A percentile compares a stretch with the other conserved stretches of the same genome.
Evolutionary conservation across 2,888 invertebrate genomes (phyloP).

Genomic region (Chelonus formosanus): DNA sequence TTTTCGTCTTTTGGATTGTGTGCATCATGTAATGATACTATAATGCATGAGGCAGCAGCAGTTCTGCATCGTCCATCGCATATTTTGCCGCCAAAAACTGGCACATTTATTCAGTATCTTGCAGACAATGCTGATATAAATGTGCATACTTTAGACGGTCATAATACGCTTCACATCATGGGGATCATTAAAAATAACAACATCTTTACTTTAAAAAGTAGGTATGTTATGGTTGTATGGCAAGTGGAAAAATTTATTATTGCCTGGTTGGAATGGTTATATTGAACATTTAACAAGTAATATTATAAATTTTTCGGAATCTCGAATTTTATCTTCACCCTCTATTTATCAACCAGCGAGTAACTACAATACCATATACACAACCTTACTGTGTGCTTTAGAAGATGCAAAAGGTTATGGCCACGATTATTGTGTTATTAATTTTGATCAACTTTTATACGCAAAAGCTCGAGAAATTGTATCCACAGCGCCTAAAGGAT

Average conservation of each 20-base stretch:
- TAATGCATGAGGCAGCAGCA: slow-evolving; percentile 26
- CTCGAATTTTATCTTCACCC: slow-evolving; percentile 9
- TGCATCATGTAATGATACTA: slow-evolving; percentile 11
- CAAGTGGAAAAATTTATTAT: slow-evolving; percentile 13
- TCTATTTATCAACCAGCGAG: slow-evolving; percentile 33
- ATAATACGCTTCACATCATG: slow-evolving; percentile 17
- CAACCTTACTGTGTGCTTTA: slow-evolving; percentile 32
- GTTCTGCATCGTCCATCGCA: slow-evolving; percentile 12
- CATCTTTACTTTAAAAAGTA: slow-evolving; percentile 43
- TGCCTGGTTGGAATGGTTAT: slow-evolving; percentile 20
- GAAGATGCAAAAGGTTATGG: slow-evolving; percentile 37
- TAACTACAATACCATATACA: slow-evolving; percentile 26
- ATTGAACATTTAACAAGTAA: slow-evolving; percentile 9
- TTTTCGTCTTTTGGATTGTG: slow-evolving; percentile 17
- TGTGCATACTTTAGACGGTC: slow-evolving; percentile 14
- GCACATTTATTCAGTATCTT: slow-evolving; percentile 22
- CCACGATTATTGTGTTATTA: slow-evolving; percentile 42
- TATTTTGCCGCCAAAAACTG: slow-evolving; percentile 9
- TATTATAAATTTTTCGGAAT: slow-evolving; percentile 30
- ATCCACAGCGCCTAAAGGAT: background rate
- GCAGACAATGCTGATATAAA: slow-evolving; percentile 29
- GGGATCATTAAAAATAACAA: slow-evolving; percentile 19
- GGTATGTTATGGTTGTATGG: slow-evolving; percentile 50
- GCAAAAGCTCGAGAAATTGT: slow-evolving; percentile 11
- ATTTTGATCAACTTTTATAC: slow-evolving; percentile 50